Evolutionary conservation across 2,113 vertebrate genomes (phyloP).

Genomic region (Equus przewalskii): DNA sequence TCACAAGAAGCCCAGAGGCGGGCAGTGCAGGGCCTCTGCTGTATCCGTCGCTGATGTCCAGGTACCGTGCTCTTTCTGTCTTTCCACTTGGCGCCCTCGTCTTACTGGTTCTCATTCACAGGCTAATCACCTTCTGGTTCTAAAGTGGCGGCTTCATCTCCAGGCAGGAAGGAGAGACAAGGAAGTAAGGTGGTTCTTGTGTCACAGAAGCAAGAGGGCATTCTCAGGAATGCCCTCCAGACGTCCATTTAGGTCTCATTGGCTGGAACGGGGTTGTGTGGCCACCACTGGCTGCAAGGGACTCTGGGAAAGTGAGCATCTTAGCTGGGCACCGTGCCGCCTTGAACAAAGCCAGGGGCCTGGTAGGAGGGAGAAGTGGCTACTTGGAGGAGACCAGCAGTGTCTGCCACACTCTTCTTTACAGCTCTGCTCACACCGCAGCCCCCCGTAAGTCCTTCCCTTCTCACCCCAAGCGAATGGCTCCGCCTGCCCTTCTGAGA

Average conservation of each 20-base stretch:
- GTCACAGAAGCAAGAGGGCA: background rate
- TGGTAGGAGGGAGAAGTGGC: background rate
- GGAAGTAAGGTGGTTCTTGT: background rate
- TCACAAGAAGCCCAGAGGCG: background rate
- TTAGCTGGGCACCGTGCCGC: background rate
- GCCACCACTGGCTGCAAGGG: background rate
- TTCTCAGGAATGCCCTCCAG: background rate
- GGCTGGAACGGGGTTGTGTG: background rate
- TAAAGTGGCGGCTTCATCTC: background rate
- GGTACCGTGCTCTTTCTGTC: background rate
- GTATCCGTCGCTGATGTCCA: fast-evolving
- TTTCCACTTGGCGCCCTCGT: background rate
- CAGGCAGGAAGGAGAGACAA: background rate
- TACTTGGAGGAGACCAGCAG: background rate
- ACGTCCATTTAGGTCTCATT: background rate
- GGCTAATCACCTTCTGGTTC: background rate
- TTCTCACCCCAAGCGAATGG: background rate
- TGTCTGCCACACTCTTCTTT: background rate
- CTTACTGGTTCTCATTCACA: background rate
- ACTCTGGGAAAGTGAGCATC: background rate
- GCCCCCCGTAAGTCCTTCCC: background rate
- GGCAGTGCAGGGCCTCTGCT: background rate
- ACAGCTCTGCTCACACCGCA: background rate
- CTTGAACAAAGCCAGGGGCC: background rate
- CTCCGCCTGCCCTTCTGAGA: background rate